A percentile compares a stretch with the other conserved stretches of the same genome.
These are phyloP conservation scores for Lordiphosa clarofinis DNA, from an alignment of 1,140 invertebrate genomes.

Conservation along the genomic window DNA sequence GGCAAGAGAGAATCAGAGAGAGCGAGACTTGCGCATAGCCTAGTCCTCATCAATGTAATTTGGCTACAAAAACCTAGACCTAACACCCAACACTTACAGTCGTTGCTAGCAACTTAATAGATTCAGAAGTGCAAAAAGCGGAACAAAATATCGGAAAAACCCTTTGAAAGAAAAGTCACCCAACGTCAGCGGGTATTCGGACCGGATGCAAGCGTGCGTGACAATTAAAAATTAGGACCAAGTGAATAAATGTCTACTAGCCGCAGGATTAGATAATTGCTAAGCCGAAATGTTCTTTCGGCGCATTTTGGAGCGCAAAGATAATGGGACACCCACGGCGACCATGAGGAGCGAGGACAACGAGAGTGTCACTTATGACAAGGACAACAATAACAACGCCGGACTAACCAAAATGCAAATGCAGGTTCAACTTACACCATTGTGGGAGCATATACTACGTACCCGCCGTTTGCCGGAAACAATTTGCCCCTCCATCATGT, in stretches of 20 bases:
- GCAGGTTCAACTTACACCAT: constrained; percentile 84
- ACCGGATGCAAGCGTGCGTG: constrained; percentile 66
- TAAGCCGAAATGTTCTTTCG: constrained; percentile 62
- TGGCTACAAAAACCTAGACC: constrained; percentile 41
- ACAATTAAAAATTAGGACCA: constrained; percentile 52
- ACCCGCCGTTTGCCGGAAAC: constrained; percentile 83
- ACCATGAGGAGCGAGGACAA: constrained; percentile 25
- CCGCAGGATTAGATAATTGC: constrained; percentile 43
- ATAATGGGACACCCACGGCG: constrained; percentile 10
- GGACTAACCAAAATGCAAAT: constrained; percentile 11
- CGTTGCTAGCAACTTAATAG: constrained; percentile 47
- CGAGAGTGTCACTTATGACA: constrained; percentile 38
- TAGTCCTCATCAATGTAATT: constrained; percentile 2
- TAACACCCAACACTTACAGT: constrained; percentile 33
- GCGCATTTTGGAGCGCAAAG: constrained; percentile 62
- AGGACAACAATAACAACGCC: constrained; percentile 39
- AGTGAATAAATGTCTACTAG: constrained; percentile 28
- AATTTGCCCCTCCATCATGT: constrained; percentile 84
- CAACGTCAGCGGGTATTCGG: constrained; percentile 8
- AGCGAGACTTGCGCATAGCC: constrained; percentile 39
- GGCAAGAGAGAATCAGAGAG: background rate
- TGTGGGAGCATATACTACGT: constrained; percentile 88
- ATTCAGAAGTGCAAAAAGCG: constrained; percentile 25
- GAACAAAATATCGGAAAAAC: background rate
- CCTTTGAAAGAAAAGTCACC: background rate